Percentiles rank a stretch among this genome's conserved stretches.
Evolutionary conservation across 1,140 invertebrate genomes (phyloP).

Genomic region (Brachionus koreanus): DNA sequence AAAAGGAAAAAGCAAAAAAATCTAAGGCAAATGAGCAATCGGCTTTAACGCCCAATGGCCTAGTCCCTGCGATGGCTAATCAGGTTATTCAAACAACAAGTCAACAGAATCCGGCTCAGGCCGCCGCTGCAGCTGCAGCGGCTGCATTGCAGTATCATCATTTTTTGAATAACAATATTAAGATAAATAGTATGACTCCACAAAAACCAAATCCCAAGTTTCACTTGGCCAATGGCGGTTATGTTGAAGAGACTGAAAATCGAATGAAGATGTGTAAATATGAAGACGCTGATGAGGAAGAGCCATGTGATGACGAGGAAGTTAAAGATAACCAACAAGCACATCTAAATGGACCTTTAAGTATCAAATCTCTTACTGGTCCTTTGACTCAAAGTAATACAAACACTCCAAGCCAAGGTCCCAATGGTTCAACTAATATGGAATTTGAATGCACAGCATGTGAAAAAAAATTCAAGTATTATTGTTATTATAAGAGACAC

Average conservation of each 20-base stretch:
- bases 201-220: slow-evolving; percentile 24
- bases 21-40: neutral
- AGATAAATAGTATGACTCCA: neutral
- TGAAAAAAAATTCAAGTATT: slow-evolving; percentile 43
- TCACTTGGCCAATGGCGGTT: slow-evolving; percentile 10
- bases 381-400: slow-evolving; percentile 31
- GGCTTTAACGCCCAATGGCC: neutral
- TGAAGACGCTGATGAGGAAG: slow-evolving; percentile 27
- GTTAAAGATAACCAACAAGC: neutral
- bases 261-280: neutral
- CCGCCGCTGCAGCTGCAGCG: slow-evolving; percentile 8
- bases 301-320: neutral
- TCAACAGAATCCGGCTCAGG: slow-evolving; percentile 9
- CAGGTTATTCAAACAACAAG: neutral
- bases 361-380: neutral
- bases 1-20: neutral
- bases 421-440: neutral
- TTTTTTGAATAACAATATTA: slow-evolving; percentile 31
- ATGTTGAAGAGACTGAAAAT: neutral
- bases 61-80: neutral
- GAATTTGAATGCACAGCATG: slow-evolving; percentile 39
- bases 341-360: slow-evolving; percentile 3
- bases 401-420: neutral
- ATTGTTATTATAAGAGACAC: slow-evolving; percentile 41
- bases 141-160: slow-evolving; percentile 39